Conservation (phyloP, 2,797 vertebrate genomes). For the Cyclura pinguis region DNA sequence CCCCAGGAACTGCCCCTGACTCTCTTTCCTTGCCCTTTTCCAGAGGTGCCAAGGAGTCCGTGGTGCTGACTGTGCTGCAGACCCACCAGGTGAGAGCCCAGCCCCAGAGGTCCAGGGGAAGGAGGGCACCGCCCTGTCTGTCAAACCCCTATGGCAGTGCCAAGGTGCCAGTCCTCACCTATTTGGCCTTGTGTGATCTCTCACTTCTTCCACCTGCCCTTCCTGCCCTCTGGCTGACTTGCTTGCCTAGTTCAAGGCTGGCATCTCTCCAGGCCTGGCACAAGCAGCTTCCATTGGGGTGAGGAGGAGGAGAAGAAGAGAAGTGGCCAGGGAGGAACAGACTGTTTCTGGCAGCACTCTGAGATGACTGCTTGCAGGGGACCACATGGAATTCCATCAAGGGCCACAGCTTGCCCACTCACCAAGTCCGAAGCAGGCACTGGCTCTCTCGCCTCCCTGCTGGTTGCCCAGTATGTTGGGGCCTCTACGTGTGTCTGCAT, state of each 20-base stretch:
- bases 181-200: background rate
- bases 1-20: background rate
- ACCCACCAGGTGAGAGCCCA: slow-evolving; percentile 91
- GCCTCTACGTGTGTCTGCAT: background rate
- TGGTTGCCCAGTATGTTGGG: background rate
- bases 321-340: background rate
- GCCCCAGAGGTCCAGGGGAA: background rate
- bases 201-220: background rate
- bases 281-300: background rate
- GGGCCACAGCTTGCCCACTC: too few species aligned
- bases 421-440: background rate
- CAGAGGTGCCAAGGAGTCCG: slow-evolving; percentile 93
- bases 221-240: background rate
- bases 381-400: too few species aligned
- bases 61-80: slow-evolving; percentile 95
- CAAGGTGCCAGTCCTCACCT: background rate
- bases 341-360: background rate
- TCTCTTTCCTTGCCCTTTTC: slow-evolving; percentile 73
- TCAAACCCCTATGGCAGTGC: fast-evolving
- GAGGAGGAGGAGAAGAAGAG: too few species aligned
- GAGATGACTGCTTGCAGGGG: too few species aligned
- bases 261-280: too few species aligned
- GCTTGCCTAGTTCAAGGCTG: background rate
- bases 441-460: background rate
- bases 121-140: background rate